Conservation (phyloP, 2,797 vertebrate species). For the Premnoplex brunnescens region DNA sequence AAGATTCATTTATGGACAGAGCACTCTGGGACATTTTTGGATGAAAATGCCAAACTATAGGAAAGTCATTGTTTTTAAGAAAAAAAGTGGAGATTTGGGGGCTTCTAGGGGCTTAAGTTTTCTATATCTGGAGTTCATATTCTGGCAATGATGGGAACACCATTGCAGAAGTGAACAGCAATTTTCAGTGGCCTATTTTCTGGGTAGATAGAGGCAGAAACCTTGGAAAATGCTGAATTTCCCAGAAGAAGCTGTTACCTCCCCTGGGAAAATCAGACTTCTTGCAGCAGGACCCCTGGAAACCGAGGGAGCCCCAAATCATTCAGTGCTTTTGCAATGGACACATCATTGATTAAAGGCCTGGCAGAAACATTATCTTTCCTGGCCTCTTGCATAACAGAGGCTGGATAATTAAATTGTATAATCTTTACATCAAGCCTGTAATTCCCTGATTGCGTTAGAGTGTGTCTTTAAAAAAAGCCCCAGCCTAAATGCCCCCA, state of each 20-base stretch:
- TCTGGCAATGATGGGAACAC: neutral
- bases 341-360: slow-evolving; percentile 11
- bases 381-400: slow-evolving; percentile 19
- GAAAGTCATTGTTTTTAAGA: neutral
- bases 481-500: neutral
- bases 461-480: neutral
- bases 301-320: neutral
- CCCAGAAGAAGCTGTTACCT: neutral
- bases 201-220: neutral
- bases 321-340: neutral
- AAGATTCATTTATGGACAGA: neutral
- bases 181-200: neutral
- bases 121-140: neutral
- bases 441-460: slow-evolving; percentile 13
- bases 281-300: neutral
- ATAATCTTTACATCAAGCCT: slow-evolving; percentile 39
- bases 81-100: neutral
- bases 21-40: neutral
- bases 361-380: slow-evolving; percentile 34
- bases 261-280: neutral
- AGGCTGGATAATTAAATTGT: slow-evolving; percentile 25
- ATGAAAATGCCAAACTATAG: neutral
- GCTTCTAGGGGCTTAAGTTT: neutral
- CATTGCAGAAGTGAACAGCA: neutral
- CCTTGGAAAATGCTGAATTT: neutral